Percentiles rank a stretch among this genome's conserved stretches.
These are phyloP conservation scores for Bedellia somnulentella DNA, from an alignment of 2,888 invertebrate genomes.

Conservation along the genomic window DNA sequence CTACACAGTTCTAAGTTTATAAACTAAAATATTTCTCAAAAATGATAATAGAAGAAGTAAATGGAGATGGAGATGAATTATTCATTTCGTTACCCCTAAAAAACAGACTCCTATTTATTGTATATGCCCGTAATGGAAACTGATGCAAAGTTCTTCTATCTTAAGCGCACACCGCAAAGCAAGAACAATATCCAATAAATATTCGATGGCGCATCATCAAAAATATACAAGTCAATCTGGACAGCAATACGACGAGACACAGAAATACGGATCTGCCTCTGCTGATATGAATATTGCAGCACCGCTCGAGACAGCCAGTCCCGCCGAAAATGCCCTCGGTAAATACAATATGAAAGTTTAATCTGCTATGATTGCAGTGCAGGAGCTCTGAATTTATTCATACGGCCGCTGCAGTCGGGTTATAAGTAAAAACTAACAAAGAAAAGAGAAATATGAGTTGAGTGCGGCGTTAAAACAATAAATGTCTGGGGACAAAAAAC, in stretches of 20 bases:
- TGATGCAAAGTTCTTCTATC: no score
- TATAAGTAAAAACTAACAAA: constrained; percentile 41
- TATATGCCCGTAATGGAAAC: no score
- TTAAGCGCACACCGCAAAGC: no score
- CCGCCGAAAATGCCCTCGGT: constrained; percentile 18
- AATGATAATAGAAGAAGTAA: no score
- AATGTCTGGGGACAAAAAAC: constrained; percentile 23
- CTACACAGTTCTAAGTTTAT: no score
- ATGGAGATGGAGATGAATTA: no score
- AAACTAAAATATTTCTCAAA: no score
- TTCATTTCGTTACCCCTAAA: no score
- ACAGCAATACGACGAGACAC: no score
- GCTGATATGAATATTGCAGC: constrained; percentile 30
- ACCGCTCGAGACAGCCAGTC: constrained; percentile 8
- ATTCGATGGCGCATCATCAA: constrained; percentile 1
- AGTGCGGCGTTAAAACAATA: constrained; percentile 34
- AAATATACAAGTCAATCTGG: constrained; percentile 10
- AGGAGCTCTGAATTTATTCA: constrained; percentile 26
- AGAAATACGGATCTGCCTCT: constrained; percentile 10
- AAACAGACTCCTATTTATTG: no score
- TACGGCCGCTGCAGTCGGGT: constrained; percentile 26
- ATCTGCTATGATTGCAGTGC: constrained; percentile 28
- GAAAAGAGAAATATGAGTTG: constrained; percentile 30
- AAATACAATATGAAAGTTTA: constrained; percentile 35
- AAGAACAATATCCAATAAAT: no score